A percentile compares a stretch with the other conserved stretches of the same genome.
Conservation (phyloP, 1,140 invertebrate genomes). For the Bombus terrestris region DNA sequence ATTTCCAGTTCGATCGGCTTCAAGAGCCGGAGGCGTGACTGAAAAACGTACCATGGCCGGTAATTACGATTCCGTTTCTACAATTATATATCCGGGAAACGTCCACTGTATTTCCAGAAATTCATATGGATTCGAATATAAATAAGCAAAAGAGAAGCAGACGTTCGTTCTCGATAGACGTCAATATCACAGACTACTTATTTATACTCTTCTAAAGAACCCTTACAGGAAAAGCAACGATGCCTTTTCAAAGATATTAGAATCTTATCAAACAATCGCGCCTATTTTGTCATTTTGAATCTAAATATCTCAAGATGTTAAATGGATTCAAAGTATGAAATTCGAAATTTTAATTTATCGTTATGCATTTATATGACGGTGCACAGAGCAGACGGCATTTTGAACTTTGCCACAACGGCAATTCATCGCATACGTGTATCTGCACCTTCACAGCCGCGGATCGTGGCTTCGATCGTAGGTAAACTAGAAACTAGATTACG, state of each 20-base stretch:
- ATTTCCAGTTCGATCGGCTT: conserved; percentile 63
- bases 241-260: neutral
- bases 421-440: conserved; percentile 57
- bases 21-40: conserved; percentile 55
- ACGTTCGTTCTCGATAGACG: neutral
- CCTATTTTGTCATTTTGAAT: neutral
- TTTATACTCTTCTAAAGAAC: no score
- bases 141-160: no score
- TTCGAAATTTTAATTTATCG: conserved; percentile 28
- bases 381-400: conserved; percentile 66
- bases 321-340: conserved; percentile 12
- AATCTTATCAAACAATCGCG: neutral
- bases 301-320: neutral
- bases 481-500: conserved; percentile 77
- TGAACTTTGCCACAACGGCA: conserved; percentile 63
- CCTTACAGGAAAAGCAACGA: no score
- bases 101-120: conserved; percentile 44
- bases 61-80: conserved; percentile 61
- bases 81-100: conserved; percentile 49
- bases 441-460: conserved; percentile 50
- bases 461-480: conserved; percentile 65
- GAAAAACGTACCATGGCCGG: conserved; percentile 59
- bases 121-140: neutral
- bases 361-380: conserved; percentile 25
- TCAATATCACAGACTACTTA: neutral